Conservation (phyloP, 2,888 invertebrate species). For the Diarsia rubi region DNA sequence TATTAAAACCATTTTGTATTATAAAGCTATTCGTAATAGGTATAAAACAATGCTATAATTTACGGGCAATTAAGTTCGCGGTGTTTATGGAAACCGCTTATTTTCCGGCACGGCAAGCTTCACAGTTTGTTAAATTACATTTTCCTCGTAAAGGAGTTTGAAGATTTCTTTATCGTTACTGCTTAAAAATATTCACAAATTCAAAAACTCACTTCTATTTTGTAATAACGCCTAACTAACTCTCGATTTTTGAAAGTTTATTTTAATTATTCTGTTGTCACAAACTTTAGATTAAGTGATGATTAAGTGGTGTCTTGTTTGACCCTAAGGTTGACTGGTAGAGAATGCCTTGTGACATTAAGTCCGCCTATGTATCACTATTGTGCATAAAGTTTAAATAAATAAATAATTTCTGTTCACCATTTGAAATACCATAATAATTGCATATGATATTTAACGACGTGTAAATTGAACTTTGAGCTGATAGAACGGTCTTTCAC, state of each 20-base stretch:
- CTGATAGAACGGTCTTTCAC: not conserved
- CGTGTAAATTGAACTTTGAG: not conserved
- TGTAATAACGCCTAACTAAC: not conserved
- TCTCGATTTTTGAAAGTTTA: not conserved
- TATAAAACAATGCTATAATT: constrained; percentile 44
- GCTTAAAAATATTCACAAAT: not conserved
- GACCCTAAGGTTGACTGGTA: too few species aligned
- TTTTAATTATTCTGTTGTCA: not conserved
- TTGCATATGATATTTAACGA: too few species aligned
- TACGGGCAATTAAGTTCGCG: constrained; percentile 36
- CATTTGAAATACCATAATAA: too few species aligned
- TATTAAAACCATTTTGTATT: constrained; percentile 8
- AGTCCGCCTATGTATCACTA: too few species aligned
- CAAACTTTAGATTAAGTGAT: not conserved
- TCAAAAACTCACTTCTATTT: not conserved
- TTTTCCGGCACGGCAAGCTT: constrained; percentile 33
- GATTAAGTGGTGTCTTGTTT: too few species aligned
- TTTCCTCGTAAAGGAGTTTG: constrained; percentile 18
- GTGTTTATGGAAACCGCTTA: constrained; percentile 44
- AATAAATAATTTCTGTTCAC: too few species aligned
- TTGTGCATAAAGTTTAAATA: too few species aligned
- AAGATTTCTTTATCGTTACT: constrained; percentile 12
- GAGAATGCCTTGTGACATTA: too few species aligned
- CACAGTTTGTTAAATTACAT: constrained; percentile 17
- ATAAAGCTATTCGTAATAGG: constrained; percentile 1